phyloP scores from a whole-genome alignment of 2,797 vertebrate species.

The Phrynocephalus vlangalii region DNA sequence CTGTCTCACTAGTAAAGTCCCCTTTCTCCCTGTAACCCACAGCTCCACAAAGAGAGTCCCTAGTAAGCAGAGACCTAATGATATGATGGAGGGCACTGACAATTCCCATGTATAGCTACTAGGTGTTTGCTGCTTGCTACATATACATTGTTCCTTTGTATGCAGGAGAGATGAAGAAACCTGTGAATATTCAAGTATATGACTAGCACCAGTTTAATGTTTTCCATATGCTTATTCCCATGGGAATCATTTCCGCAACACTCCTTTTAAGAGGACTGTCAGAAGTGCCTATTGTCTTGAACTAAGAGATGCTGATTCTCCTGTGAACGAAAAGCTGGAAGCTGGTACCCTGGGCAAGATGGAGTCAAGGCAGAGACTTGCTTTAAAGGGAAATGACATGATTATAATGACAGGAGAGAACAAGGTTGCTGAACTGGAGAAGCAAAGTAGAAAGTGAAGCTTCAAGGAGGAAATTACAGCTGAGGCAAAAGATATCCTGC shows the following conservation, averaged over 20 bases:
- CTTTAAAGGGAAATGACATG: background rate
- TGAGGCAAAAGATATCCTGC: background rate
- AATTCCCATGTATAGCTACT: background rate
- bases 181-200: background rate
- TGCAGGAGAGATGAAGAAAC: too few species aligned
- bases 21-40: background rate
- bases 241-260: background rate
- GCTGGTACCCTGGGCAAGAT: slow-evolving; percentile 1
- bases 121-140: background rate
- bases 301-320: background rate
- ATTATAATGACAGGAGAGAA: background rate
- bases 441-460: background rate
- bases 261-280: background rate
- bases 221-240: background rate
- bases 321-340: background rate
- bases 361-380: background rate
- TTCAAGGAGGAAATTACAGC: background rate
- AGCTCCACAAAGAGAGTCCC: background rate
- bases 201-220: background rate
- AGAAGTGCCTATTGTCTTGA: background rate
- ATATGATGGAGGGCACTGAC: background rate
- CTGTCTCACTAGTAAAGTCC: too few species aligned
- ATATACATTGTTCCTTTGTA: background rate
- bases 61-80: background rate
- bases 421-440: slow-evolving; percentile 1